Conservation (phyloP, 1,140 invertebrate species). For the Atta cephalotes region DNA sequence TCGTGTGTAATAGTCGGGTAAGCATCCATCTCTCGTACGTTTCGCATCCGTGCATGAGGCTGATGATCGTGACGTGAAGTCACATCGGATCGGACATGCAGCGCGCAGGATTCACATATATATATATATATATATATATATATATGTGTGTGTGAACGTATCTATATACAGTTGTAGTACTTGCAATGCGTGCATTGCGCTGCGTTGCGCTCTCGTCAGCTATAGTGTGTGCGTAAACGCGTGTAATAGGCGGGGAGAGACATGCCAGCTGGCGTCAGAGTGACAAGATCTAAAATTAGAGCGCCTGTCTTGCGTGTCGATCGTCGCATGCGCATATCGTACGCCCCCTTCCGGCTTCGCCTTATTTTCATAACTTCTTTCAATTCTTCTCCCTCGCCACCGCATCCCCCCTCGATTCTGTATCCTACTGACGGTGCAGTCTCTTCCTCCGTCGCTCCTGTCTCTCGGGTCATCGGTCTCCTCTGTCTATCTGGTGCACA, state of each 20-base stretch:
- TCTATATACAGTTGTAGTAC: too few relatives aligned
- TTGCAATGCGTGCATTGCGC: conserved; percentile 39
- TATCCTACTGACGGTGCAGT: conserved; percentile 15
- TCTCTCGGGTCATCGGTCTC: not conserved
- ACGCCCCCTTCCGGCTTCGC: conserved; percentile 85
- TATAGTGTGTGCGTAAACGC: conserved; percentile 82
- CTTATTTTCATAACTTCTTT: conserved; percentile 85
- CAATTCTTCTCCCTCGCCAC: conserved; percentile 77
- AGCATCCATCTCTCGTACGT: conserved; percentile 59
- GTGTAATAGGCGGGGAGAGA: conserved; percentile 84
- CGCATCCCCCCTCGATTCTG: conserved; percentile 43
- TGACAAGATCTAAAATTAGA: conserved; percentile 87
- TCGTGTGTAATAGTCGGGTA: conserved; percentile 61
- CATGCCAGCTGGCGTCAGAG: conserved; percentile 85
- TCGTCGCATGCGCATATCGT: conserved; percentile 85
- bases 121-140: too few relatives aligned
- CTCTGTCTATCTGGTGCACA: conserved; percentile 9
- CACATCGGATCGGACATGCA: conserved; percentile 26
- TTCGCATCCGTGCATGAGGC: conserved; percentile 42
- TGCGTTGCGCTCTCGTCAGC: conserved; percentile 30
- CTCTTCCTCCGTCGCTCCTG: conserved; percentile 51
- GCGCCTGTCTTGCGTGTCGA: conserved; percentile 83
- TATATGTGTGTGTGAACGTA: too few relatives aligned
- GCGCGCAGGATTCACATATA: not conserved
- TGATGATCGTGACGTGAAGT: conserved; percentile 52